Evolutionary conservation across 2,113 vertebrate genomes (phyloP), one percentile per base, ranked within the genome.

Genomic region (Cyphomyrus plagiostoma): DNA sequence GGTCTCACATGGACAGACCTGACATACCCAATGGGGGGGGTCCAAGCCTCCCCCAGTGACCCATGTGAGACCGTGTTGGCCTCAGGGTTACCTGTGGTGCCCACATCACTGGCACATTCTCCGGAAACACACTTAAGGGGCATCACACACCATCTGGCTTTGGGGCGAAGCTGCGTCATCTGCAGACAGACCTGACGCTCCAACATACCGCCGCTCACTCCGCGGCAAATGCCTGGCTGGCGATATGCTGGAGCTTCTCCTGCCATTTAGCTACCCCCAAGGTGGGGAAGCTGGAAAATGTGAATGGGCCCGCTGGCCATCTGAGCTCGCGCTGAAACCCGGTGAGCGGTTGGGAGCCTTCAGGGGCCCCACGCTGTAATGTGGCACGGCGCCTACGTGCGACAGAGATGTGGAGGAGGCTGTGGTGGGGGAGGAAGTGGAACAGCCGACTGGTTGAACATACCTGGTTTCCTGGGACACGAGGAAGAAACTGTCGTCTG

Each of bases 381-480:
- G 70, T 39, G 30, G 13, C 70, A 39, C 7, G 62, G n/a, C n/a
- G 26, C 30, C 11, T 39, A 13, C 70, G 1, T 42, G 48, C 45
- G 23, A 48, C 1, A 10, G 46, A 50, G 26, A 52, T 17, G 50
- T 11, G 52, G 49, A 50, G 9, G n/a, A 23, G n/a, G 26, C 9
- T 19, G 49, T 30, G 17, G 23, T 48, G 21, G 15, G 39, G 74
- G 19, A 74, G 45, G 87, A 84, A 21, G 46, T 23, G 46, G 6
- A 49, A 21, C 9, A 48, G 45, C 8, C 39, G 13, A 77, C 7
- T 39, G 15, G 6, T 42, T 5, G 30, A 39, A 42, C 95, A 92
- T 96, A 98, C 97, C 97, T 98, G 95, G 97, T 97, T 95, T 98
- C 97, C 95, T 97, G 94, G 92, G 97, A 97, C 93, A 97, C 97